Evolutionary conservation across 1,140 invertebrate genomes (phyloP).

Genomic region (Microplitis demolitor): DNA sequence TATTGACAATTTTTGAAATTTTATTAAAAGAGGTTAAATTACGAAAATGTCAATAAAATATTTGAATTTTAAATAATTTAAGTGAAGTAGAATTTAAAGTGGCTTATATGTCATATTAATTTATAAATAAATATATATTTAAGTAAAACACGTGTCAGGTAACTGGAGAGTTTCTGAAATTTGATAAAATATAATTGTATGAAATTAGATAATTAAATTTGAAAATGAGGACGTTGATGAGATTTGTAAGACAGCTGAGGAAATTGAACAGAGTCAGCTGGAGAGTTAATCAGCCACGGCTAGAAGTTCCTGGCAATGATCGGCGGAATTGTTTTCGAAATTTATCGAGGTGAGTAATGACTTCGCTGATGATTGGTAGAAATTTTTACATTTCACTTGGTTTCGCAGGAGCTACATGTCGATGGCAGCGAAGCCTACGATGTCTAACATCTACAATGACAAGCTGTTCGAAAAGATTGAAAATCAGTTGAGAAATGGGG

Average conservation of each 20-base stretch:
- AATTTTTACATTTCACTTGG: not conserved
- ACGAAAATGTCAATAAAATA: no score
- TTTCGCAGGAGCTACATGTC: slow-evolving; percentile 30
- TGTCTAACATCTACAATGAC: not conserved
- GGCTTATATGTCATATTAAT: no score
- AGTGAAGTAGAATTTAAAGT: no score
- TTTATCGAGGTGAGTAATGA: slow-evolving; percentile 20
- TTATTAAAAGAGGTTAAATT: no score
- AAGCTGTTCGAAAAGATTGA: slow-evolving; percentile 2
- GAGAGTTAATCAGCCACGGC: not conserved
- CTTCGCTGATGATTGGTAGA: not conserved
- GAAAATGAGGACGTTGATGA: slow-evolving; percentile 10
- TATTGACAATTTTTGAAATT: no score
- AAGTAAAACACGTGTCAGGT: no score
- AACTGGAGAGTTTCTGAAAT: no score
- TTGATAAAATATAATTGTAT: no score
- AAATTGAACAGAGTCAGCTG: not conserved
- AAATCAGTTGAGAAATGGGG: not conserved
- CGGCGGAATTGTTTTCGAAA: not conserved
- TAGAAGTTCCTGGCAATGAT: not conserved
- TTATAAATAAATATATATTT: no score
- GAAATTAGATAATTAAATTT: no score
- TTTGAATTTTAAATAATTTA: no score
- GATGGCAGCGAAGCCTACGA: not conserved
- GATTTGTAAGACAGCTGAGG: slow-evolving; percentile 9